Base-by-base conservation (phyloP, 2,797 vertebrate genomes). In the Enteromius radiatus region DNA sequence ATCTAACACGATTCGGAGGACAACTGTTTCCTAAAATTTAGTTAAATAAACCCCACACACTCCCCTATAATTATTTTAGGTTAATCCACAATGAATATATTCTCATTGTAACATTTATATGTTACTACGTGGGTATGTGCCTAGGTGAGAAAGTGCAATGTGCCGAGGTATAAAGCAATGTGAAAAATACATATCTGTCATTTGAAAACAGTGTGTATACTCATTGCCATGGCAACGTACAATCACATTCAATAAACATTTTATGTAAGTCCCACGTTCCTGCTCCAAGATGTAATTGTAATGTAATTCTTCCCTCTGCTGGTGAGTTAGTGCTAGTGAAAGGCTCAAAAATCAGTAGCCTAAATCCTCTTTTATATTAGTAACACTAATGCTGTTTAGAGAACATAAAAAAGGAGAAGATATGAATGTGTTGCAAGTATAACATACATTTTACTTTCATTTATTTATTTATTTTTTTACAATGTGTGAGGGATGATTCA, bases 241-340 rank as follows among this genome's bases (percentile, higher is more conserved):
- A 67, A 69, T 31, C 11, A 14, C 19, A 78, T 83, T 88, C 23
- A 91, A 86, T 90, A 87, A 92, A 91, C 70, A 68, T 28, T 45
- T 74, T 47, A 80, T 61, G 31, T 21, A 43, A 78, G 80, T 41
- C 9, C n/a, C 70, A 59, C 61, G 47, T 28, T 77, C 21, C 33
- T 52, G 87, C 80, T 90, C 17, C 80, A 67, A 86, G 64, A 54
- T 47, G 83, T 36, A 74, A 78, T 78, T 47, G 83, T 28, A 74
- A 78, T 80, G 59, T 33, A 19, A 81, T 70, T 68, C 23, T 21
- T 84, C 89, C 89, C 88, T 85, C 91, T 91, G 83, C 86, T 90
- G 91, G 84, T 76, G 71, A 82, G 36, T 26, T n/a, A 11, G 47
- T 56, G 23, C 23, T 19, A 82, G 33, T 28, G 36, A 43, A 28